phyloP scores from a whole-genome alignment of 2,888 invertebrate genomes.

The Rosalia funebris region DNA sequence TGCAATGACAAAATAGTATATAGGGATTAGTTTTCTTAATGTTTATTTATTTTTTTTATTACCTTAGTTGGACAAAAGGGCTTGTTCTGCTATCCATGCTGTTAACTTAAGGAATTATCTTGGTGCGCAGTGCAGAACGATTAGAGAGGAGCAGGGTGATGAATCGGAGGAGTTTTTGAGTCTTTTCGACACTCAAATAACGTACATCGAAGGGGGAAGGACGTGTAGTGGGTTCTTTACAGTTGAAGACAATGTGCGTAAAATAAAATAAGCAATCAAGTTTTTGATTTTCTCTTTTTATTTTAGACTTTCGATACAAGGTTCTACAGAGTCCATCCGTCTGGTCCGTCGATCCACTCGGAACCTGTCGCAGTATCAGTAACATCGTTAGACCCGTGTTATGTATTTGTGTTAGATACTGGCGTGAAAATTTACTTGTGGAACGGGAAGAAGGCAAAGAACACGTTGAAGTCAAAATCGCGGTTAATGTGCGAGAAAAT shows the following conservation, averaged over 20 bases:
- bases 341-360: slow-evolving; percentile 87
- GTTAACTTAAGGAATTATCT: slow-evolving; percentile 96
- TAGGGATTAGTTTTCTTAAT: too few species aligned
- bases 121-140: slow-evolving; percentile 92
- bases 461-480: slow-evolving; percentile 87
- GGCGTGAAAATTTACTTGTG: slow-evolving; percentile 90
- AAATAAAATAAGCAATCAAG: neutral
- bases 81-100: slow-evolving; percentile 98
- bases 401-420: slow-evolving; percentile 91
- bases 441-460: slow-evolving; percentile 88
- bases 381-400: slow-evolving; percentile 86
- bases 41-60: too few species aligned
- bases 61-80: slow-evolving; percentile 88
- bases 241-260: slow-evolving; percentile 81
- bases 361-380: slow-evolving; percentile 82
- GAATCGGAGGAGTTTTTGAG: slow-evolving; percentile 96
- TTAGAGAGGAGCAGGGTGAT: slow-evolving; percentile 96
- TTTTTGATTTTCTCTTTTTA: neutral
- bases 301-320: slow-evolving; percentile 82
- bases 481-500: slow-evolving; percentile 96
- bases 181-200: slow-evolving; percentile 89
- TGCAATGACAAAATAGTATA: neutral
- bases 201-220: slow-evolving; percentile 97
- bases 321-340: slow-evolving; percentile 88
- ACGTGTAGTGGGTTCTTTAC: slow-evolving; percentile 98